phyloP scores from a whole-genome alignment of 2,888 invertebrate species.

The Catocala sponsa region DNA sequence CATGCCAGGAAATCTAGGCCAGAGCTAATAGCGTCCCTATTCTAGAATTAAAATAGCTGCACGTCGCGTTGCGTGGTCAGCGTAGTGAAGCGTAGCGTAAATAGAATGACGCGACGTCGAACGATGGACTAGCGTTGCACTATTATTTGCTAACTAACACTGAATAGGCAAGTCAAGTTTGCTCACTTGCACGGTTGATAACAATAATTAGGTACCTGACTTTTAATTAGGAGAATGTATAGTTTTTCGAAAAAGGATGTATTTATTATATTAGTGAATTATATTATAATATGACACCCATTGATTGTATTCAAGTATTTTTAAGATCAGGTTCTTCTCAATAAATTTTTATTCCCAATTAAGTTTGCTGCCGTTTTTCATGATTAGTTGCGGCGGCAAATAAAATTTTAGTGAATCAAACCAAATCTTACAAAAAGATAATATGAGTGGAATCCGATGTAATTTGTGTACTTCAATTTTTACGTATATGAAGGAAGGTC shows the following conservation, averaged over 20 bases:
- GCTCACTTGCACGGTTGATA: too few relatives aligned
- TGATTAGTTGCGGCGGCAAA: background rate
- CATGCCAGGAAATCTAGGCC: slow-evolving; percentile 74
- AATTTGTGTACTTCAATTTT: slow-evolving; percentile 8
- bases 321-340: too few relatives aligned
- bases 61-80: slow-evolving; percentile 66
- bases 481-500: too few relatives aligned
- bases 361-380: too few relatives aligned
- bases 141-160: background rate
- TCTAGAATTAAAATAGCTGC: slow-evolving; percentile 71
- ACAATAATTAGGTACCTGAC: too few relatives aligned
- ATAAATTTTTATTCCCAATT: too few relatives aligned
- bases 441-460: slow-evolving; percentile 31
- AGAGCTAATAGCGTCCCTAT: slow-evolving; percentile 67
- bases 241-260: too few relatives aligned
- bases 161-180: background rate
- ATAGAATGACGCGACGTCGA: slow-evolving; percentile 64
- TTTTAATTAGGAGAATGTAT: too few relatives aligned
- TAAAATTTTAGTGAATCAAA: slow-evolving; percentile 10
- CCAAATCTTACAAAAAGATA: slow-evolving; percentile 23
- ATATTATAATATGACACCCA: too few relatives aligned
- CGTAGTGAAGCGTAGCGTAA: slow-evolving; percentile 75
- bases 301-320: too few relatives aligned
- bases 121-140: slow-evolving; percentile 18
- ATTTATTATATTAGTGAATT: too few relatives aligned